A percentile compares a stretch with the other conserved stretches of the same genome.
These are phyloP conservation scores for Lemur catta DNA, from an alignment of 2,797 vertebrate genomes.

Conservation along the genomic window DNA sequence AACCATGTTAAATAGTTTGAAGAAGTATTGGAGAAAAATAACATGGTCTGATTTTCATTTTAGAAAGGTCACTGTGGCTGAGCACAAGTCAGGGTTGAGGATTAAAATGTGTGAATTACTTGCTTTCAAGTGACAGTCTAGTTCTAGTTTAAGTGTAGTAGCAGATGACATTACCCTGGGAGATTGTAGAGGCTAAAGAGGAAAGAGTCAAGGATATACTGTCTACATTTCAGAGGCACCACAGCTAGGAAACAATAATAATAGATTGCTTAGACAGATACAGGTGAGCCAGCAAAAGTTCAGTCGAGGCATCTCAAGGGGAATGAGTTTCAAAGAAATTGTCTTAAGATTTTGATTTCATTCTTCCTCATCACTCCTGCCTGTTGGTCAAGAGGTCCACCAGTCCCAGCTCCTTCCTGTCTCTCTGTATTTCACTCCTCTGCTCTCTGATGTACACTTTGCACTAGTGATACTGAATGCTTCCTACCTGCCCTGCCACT, in stretches of 20 bases:
- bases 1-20: background rate
- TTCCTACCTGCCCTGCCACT: background rate
- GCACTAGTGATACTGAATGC: background rate
- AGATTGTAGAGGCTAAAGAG: background rate
- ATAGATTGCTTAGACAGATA: background rate
- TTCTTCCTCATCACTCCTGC: background rate
- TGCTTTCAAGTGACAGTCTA: background rate
- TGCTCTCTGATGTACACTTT: background rate
- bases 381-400: background rate
- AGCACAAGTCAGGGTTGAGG: background rate
- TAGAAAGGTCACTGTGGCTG: background rate
- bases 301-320: background rate
- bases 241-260: background rate
- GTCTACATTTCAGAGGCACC: background rate
- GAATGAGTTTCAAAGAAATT: background rate
- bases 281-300: background rate
- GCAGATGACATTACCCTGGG: background rate
- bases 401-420: background rate
- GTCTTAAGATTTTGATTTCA: background rate
- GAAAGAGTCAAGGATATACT: background rate
- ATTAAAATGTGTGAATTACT: background rate
- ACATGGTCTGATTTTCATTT: background rate
- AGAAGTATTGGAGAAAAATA: background rate
- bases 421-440: background rate
- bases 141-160: background rate